Percentiles rank a stretch among this genome's conserved stretches.
Conservation (phyloP, 2,888 invertebrate genomes). For the Alloplasta piceator region DNA sequence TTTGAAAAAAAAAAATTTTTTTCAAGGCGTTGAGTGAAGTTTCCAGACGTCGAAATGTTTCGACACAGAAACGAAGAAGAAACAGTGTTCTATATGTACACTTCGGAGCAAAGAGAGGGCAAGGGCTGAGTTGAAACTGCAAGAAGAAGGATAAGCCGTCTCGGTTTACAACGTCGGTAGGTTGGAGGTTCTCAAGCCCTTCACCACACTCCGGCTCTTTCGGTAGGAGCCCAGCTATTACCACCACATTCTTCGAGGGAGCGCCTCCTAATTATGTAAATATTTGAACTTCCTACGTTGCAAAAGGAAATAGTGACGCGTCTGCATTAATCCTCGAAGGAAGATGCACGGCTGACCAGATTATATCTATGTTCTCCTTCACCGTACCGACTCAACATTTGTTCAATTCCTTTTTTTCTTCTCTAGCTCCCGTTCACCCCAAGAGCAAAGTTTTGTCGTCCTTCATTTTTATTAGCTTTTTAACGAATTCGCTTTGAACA, state of each 20-base stretch:
- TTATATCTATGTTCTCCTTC: conserved; percentile 12
- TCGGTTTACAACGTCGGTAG: conserved; percentile 28
- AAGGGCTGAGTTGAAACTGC: conserved; percentile 10
- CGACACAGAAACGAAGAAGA: conserved; percentile 12
- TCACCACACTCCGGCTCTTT: conserved; percentile 12
- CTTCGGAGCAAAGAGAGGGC: neutral
- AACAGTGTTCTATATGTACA: neutral
- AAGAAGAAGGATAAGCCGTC: conserved; percentile 39
- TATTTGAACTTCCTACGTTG: conserved; percentile 46
- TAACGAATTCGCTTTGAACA: conserved; percentile 10
- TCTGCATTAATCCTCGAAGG: conserved; percentile 39
- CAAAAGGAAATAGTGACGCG: conserved; percentile 41
- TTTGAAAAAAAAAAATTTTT: conserved; percentile 15
- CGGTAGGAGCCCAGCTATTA: conserved; percentile 27
- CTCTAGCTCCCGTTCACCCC: neutral
- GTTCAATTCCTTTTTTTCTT: conserved; percentile 7
- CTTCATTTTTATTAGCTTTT: conserved; percentile 15
- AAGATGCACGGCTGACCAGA: conserved; percentile 27
- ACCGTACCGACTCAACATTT: conserved; percentile 6
- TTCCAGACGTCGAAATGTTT: conserved; percentile 42
- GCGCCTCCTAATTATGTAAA: conserved; percentile 52
- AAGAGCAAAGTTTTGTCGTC: conserved; percentile 6
- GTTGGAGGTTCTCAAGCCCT: conserved; percentile 1
- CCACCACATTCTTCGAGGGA: conserved; percentile 38
- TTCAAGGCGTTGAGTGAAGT: conserved; percentile 16